Evolutionary conservation across 1,140 invertebrate species (phyloP).

Genomic region (Hirudo medicinalis): DNA sequence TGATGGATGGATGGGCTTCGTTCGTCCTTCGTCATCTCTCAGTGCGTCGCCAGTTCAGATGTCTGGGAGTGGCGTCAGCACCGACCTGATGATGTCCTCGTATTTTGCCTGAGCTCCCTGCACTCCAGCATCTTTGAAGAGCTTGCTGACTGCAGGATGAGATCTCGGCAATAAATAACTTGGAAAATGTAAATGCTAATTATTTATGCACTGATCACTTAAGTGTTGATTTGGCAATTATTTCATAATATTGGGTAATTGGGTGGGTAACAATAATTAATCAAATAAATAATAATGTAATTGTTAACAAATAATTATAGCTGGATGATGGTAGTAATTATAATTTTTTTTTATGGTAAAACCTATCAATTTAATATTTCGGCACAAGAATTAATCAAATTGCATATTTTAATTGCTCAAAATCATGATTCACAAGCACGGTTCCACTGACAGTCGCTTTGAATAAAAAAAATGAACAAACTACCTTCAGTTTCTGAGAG

Average conservation of each 20-base stretch:
- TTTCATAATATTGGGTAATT: not conserved
- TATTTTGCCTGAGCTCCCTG: conserved; percentile 67
- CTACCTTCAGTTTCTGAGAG: conserved; percentile 73
- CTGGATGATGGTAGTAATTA: too few relatives aligned
- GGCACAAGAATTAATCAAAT: not conserved
- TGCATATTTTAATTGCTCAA: not conserved
- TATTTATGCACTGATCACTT: not conserved
- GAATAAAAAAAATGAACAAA: not conserved
- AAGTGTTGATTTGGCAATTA: not conserved
- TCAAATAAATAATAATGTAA: too few relatives aligned
- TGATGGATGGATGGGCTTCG: too few relatives aligned
- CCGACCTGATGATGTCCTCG: conserved; percentile 81
- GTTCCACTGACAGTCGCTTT: not conserved
- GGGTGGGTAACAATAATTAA: not conserved
- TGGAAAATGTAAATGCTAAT: not conserved
- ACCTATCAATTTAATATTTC: not conserved
- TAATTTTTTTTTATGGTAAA: too few relatives aligned
- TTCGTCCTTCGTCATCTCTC: too few relatives aligned
- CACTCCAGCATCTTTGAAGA: conserved; percentile 82
- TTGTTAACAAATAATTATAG: too few relatives aligned
- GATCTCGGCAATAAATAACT: not conserved
- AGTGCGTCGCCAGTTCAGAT: conserved; percentile 48
- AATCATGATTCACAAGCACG: not conserved
- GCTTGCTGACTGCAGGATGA: conserved; percentile 68
- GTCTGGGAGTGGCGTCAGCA: conserved; percentile 82